These are phyloP conservation scores for Gari tellinella DNA, from an alignment of 2,888 invertebrate species.

Conservation along the genomic window DNA sequence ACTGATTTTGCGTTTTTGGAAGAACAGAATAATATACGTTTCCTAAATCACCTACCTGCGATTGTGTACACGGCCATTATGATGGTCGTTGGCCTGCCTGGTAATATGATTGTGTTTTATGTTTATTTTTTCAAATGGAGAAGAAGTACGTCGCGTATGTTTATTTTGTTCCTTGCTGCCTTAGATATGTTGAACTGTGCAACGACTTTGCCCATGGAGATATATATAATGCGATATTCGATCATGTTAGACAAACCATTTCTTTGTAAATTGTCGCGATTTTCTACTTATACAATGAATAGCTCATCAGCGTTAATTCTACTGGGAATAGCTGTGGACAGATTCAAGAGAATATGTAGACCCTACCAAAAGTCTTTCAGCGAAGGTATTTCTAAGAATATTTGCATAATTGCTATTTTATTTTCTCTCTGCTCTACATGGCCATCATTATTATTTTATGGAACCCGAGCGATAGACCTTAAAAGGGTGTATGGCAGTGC, in stretches of 20 bases:
- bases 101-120: constrained; percentile 66
- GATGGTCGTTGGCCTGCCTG: constrained; percentile 66
- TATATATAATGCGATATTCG: constrained; percentile 59
- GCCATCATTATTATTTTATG: constrained; percentile 71
- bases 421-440: constrained; percentile 55
- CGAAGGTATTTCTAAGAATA: constrained; percentile 56
- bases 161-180: constrained; percentile 65
- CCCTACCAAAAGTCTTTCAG: constrained; percentile 64
- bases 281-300: constrained; percentile 66
- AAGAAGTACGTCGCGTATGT: constrained; percentile 63
- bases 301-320: constrained; percentile 65
- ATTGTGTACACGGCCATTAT: constrained; percentile 64
- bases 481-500: constrained; percentile 31
- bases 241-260: constrained; percentile 56
- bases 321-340: constrained; percentile 66
- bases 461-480: constrained; percentile 49
- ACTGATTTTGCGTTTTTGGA: constrained; percentile 4
- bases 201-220: constrained; percentile 68
- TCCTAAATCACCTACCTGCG: constrained; percentile 50
- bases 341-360: constrained; percentile 70
- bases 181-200: constrained; percentile 67
- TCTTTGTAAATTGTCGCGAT: constrained; percentile 66
- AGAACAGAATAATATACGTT: constrained; percentile 21
- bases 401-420: constrained; percentile 58
- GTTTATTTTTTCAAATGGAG: constrained; percentile 69